These are phyloP conservation scores for Eulemur albifrons DNA, from an alignment of 2,797 vertebrate genomes.

Conservation along the genomic window DNA sequence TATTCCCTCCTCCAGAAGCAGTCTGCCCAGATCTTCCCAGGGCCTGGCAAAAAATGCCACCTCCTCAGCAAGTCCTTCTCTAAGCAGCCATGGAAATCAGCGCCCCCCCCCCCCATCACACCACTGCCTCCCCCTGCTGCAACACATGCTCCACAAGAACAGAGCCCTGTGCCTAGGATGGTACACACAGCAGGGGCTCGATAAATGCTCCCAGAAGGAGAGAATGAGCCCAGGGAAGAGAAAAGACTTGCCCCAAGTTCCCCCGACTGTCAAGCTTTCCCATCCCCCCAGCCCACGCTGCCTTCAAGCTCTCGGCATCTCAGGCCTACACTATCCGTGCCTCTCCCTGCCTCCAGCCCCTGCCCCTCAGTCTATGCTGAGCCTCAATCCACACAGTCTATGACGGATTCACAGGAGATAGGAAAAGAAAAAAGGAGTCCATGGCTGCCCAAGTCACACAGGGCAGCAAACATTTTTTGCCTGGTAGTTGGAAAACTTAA, in stretches of 20 bases:
- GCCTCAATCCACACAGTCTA: not conserved
- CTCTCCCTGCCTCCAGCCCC: not conserved
- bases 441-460: not conserved
- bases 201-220: not conserved
- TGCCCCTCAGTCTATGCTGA: too few species aligned
- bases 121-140: not conserved
- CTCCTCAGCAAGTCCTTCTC: not conserved
- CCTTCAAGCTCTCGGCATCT: not conserved
- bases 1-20: not conserved
- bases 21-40: not conserved
- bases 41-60: not conserved
- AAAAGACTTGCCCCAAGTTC: not conserved
- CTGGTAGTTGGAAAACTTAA: not conserved
- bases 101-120: not conserved
- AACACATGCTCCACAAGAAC: fast-evolving
- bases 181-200: not conserved
- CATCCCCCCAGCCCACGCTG: too few species aligned
- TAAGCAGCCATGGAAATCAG: not conserved
- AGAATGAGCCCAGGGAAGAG: not conserved
- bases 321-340: not conserved
- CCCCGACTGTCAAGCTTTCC: not conserved
- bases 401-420: not conserved
- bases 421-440: not conserved
- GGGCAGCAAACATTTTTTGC: not conserved
- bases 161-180: not conserved